Percentiles rank a stretch among this genome's conserved stretches.
These are phyloP conservation scores for Drosophila yooni DNA, from an alignment of 2,888 invertebrate genomes.

Conservation along the genomic window DNA sequence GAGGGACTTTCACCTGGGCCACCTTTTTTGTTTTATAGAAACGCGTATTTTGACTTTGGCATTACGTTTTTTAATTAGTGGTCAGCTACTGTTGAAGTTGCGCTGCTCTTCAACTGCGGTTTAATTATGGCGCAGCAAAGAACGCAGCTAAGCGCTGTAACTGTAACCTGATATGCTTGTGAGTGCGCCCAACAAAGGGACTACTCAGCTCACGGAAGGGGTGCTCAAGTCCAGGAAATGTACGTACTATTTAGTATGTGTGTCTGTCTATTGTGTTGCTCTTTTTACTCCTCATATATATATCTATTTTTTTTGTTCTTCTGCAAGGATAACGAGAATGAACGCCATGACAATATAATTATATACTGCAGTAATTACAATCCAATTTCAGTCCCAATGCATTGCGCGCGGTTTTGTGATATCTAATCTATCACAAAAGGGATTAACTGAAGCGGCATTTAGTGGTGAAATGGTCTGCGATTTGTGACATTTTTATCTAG, in stretches of 20 bases:
- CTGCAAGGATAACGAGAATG: conserved; percentile 66
- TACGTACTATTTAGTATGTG: conserved; percentile 13
- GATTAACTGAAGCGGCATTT: conserved; percentile 73
- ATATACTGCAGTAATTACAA: conserved; percentile 79
- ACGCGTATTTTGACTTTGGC: conserved; percentile 56
- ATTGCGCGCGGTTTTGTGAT: conserved; percentile 44
- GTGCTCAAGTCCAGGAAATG: conserved; percentile 61
- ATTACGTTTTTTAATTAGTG: conserved; percentile 71
- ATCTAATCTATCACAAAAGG: conserved; percentile 75
- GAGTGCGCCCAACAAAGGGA: conserved; percentile 63
- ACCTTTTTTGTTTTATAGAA: background rate
- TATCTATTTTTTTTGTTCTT: background rate
- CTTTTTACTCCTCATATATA: conserved; percentile 19
- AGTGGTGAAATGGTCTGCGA: conserved; percentile 69
- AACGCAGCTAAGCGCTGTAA: conserved; percentile 62
- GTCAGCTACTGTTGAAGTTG: conserved; percentile 47
- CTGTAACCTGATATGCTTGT: conserved; percentile 78
- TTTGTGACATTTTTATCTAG: conserved; percentile 59
- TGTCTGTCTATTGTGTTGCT: conserved; percentile 53
- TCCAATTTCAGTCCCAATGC: conserved; percentile 75
- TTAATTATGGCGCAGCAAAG: conserved; percentile 68
- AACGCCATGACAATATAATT: conserved; percentile 73
- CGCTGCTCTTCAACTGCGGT: conserved; percentile 57
- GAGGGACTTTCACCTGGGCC: conserved; percentile 53
- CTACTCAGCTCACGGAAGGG: conserved; percentile 53